Percentiles rank a stretch among this genome's conserved stretches.
Evolutionary conservation across 1,140 invertebrate species (phyloP).

Genomic region (Andricus grossulariae): DNA sequence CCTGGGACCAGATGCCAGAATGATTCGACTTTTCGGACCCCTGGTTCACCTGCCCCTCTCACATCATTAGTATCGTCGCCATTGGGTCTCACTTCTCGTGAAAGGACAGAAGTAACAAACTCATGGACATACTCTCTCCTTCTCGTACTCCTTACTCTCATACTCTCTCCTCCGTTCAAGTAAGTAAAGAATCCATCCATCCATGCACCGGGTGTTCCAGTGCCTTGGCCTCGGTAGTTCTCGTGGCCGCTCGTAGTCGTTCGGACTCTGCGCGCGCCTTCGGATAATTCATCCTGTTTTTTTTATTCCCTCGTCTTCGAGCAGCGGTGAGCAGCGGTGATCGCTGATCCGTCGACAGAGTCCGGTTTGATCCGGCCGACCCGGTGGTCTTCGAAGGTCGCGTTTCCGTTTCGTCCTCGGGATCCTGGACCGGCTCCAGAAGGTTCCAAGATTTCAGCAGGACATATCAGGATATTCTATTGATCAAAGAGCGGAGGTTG

Average conservation of each 20-base stretch:
- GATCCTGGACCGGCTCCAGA: neutral
- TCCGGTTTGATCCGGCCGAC: neutral
- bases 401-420: neutral
- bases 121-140: constrained; percentile 31
- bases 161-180: constrained; percentile 16
- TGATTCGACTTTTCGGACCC: neutral
- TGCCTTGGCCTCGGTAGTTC: constrained; percentile 33
- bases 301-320: constrained; percentile 6
- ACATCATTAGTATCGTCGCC: neutral
- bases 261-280: constrained; percentile 38
- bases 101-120: constrained; percentile 30
- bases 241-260: constrained; percentile 42
- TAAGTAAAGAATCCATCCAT: constrained; percentile 1
- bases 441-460: neutral
- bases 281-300: constrained; percentile 16
- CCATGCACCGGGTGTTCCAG: constrained; percentile 31
- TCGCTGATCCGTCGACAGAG: constrained; percentile 22
- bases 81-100: neutral
- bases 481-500: neutral
- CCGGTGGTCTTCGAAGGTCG: constrained; percentile 19
- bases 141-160: constrained; percentile 35
- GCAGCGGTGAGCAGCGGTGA: constrained; percentile 29
- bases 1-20: neutral
- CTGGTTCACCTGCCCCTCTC: neutral
- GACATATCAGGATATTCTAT: neutral